Evolutionary conservation across 2,113 vertebrate genomes (phyloP).

Genomic region (Eonycteris spelaea): DNA sequence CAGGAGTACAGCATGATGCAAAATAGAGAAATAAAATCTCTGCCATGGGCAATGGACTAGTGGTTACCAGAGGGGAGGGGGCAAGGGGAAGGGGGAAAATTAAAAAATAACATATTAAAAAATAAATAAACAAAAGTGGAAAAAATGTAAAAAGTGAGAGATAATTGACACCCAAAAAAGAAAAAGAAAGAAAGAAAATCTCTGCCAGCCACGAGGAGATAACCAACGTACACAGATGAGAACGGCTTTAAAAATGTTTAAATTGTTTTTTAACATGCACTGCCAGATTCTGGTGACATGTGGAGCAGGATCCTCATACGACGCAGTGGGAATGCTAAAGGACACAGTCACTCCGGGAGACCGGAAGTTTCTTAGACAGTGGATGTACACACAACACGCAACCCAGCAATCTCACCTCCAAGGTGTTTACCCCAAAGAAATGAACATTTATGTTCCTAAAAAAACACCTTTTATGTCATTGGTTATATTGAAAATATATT

Average conservation of each 20-base stretch:
- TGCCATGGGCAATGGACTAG: too few species aligned
- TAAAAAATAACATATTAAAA: too few species aligned
- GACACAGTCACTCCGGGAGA: accelerated
- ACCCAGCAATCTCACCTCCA: background rate
- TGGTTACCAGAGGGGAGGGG: too few species aligned
- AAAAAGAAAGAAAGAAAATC: too few species aligned
- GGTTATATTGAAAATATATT: background rate
- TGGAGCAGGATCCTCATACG: background rate
- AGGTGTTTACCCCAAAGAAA: background rate
- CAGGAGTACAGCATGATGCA: accelerated
- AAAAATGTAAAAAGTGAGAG: too few species aligned
- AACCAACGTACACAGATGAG: accelerated
- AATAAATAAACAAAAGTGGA: too few species aligned
- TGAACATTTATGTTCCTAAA: background rate
- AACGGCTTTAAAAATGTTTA: background rate
- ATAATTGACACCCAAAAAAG: too few species aligned
- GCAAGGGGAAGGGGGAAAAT: too few species aligned
- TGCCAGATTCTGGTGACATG: background rate
- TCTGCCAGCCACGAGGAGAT: background rate
- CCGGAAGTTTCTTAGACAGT: background rate
- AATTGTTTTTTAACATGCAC: background rate
- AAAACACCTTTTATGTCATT: background rate
- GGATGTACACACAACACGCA: accelerated
- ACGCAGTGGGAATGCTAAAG: accelerated
- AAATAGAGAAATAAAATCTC: background rate